Base-by-base conservation (phyloP, 2,113 vertebrate species). In the Onychostoma macrolepis region DNA sequence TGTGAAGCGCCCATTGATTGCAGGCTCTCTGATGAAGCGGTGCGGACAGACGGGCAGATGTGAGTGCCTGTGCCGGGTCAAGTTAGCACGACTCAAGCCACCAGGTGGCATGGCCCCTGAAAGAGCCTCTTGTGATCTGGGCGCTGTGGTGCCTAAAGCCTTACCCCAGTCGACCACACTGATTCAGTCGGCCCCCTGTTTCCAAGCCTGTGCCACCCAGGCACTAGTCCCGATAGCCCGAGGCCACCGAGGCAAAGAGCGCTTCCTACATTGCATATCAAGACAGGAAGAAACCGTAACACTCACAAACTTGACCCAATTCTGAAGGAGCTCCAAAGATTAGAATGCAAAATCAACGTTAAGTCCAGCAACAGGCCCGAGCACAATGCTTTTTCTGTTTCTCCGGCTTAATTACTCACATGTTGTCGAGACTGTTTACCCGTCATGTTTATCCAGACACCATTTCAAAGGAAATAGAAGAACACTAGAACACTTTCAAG, bases 171-270 rank as follows among this genome's bases (percentile, higher is more conserved):
- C 85, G 89, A 90, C 90, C 89, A 90, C 90, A 90, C 86, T 17
- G 56, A 79, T 15, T 90, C 87, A 88, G 89, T 74, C 76, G 88
- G 82, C 58, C 72, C 78, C 72, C 87, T 90, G 84, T 88, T 82
- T 65, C 33, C 15, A 6, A 48, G 83, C 71, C 69, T 48, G 67
- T 80, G 88, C 91, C 91, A 91, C 91, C 91, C 91, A 92, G 82
- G 82, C 85, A 12, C 71, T 85, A 67, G 78, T 84, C 28, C 69
- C 7, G 83, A 89, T 79, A 79, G 78, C 86, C 79, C 11, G n/a
- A 33, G 86, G 48, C 80, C 80, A 69, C 30, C 10, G 15, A 43
- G 17, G 56, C 58, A 56, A 74, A 72, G 30, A 75, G 69, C 11
- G 69, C 41, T 65, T 87, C 78, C 69, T 7, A 83, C 53, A 83